These are phyloP conservation scores for Fopius arisanus DNA, from an alignment of 1,140 invertebrate genomes.

Conservation along the genomic window DNA sequence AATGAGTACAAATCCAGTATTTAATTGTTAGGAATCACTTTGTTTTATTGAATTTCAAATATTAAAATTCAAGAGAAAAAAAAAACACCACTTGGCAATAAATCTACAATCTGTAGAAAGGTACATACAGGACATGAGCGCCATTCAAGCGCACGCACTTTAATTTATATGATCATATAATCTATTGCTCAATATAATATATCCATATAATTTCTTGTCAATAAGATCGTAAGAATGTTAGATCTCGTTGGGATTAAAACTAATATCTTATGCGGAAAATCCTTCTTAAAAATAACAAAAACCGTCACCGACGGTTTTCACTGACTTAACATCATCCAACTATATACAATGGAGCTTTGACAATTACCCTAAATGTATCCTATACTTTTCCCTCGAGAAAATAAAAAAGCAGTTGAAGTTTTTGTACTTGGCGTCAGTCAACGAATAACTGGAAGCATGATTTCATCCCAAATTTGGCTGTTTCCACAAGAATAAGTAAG, in stretches of 20 bases:
- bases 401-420: neutral
- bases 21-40: slow-evolving; percentile 19
- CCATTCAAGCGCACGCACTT: slow-evolving; percentile 27
- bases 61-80: slow-evolving; percentile 24
- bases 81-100: slow-evolving; percentile 26
- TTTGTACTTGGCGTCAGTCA: slow-evolving; percentile 41
- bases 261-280: slow-evolving; percentile 1
- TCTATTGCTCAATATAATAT: slow-evolving; percentile 24
- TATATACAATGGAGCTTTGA: neutral
- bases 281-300: neutral
- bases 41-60: slow-evolving; percentile 43
- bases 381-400: neutral
- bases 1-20: neutral
- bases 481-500: neutral
- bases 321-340: neutral
- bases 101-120: slow-evolving; percentile 38
- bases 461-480: neutral
- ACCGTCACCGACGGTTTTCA: slow-evolving; percentile 1
- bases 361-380: neutral
- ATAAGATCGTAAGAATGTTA: neutral
- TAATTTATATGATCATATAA: slow-evolving; percentile 21
- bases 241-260: neutral
- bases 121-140: slow-evolving; percentile 41
- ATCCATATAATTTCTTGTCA: slow-evolving; percentile 7
- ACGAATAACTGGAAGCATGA: slow-evolving; percentile 36